Conservation (phyloP, 2,797 vertebrate genomes). For the Eulemur albifrons region DNA sequence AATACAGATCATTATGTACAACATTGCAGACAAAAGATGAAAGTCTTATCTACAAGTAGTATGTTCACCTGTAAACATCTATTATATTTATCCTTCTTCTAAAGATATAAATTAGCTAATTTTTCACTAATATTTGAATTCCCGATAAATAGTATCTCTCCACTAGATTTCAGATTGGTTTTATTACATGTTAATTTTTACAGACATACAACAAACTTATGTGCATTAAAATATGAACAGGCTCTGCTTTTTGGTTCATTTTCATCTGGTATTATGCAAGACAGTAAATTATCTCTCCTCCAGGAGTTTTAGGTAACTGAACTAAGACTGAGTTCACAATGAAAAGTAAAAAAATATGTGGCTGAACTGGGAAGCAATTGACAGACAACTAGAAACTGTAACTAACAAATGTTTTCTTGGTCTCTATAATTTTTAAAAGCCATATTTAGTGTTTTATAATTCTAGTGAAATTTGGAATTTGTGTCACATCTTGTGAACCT, state of each 20-base stretch:
- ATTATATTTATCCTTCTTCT: not conserved
- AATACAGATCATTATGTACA: not conserved
- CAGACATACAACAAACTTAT: not conserved
- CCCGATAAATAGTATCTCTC: not conserved
- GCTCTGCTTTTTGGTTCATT: not conserved
- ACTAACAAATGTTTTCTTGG: not conserved
- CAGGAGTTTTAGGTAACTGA: not conserved
- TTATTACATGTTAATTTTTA: slow-evolving; percentile 15
- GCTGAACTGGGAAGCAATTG: not conserved
- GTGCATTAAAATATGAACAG: slow-evolving; percentile 8
- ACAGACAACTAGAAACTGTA: not conserved
- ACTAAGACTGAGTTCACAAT: not conserved
- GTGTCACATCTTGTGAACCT: not conserved
- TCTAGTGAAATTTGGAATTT: slow-evolving; percentile 14
- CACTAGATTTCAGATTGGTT: not conserved
- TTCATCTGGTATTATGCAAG: not conserved
- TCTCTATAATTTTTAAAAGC: not conserved
- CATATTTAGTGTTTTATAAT: not conserved
- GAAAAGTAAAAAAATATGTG: not conserved
- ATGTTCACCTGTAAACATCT: not conserved
- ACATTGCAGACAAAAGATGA: not conserved
- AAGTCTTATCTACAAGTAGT: not conserved
- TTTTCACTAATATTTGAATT: not conserved
- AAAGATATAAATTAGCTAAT: not conserved
- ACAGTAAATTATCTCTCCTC: not conserved